Base-by-base conservation (phyloP, 2,113 vertebrate species). In the Cyphotilapia sp. region DNA sequence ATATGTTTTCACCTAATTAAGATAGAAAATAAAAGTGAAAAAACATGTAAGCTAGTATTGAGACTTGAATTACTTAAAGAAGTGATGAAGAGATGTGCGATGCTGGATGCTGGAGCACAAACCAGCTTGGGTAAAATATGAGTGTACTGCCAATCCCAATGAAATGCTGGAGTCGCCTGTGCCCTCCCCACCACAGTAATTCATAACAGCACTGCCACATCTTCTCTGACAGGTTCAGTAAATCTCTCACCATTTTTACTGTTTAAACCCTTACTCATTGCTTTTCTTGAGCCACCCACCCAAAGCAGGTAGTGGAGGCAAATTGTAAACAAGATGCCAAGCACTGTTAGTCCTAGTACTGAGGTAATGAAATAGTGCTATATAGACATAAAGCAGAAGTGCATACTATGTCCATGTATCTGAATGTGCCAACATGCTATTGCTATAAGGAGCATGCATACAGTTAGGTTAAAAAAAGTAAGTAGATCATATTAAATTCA, bases 221-320 rank as follows among this genome's bases (percentile, higher is more conserved):
- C 85, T 91, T 88, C 82, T 84, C 61, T 33, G 81, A 92, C 95
- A 94, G 89, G 45, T 81, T 82, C 91, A 76, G 76, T 95, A 94
- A 95, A 96, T 95, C 94, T 93, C 84, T 86, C 82, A 31, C 81
- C 80, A 27, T 90, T 95, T 95, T 94, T 92, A 93, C 87, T 85
- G 89, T 90, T 95, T 94, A 93, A 95, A 94, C 88, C 93, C 86
- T 85, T 89, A 87, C 89, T 94, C 92, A 93, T 87, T 86, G 94
- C 88, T 84, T 81, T 90, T 92, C 80, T 81, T 71, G 22, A 88
- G 84, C 49, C 86, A 88, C 87, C 81, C 42, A 85, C 83, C 74
- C 82, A 54, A 49, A 82, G 81, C 83, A 84, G 56, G 12, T 61
- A 47, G 86, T 59, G 78, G 81, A 83, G 22, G 80, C 78, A 87